Conservation (phyloP, 2,113 vertebrate species). For the Ondatra zibethicus region DNA sequence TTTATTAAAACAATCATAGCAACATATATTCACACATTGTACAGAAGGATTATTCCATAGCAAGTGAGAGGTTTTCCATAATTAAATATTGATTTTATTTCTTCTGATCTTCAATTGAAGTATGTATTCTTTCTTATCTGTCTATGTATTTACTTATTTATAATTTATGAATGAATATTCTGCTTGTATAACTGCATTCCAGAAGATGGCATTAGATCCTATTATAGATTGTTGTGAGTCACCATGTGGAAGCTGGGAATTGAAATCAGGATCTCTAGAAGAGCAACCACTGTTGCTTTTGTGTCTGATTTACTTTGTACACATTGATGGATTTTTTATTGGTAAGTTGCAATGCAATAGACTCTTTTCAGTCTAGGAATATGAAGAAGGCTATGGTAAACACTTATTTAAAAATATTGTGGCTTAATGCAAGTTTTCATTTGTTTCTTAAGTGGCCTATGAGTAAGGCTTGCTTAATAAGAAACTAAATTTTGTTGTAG, state of each 20-base stretch:
- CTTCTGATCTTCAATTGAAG: not conserved
- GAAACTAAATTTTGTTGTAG: not conserved
- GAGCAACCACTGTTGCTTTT: not conserved
- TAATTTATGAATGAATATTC: no score
- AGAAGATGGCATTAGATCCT: no score
- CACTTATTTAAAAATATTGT: not conserved
- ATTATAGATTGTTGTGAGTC: no score
- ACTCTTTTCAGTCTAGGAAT: not conserved
- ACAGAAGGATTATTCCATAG: not conserved
- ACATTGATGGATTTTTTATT: not conserved
- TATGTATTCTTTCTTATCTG: no score
- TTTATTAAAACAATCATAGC: not conserved
- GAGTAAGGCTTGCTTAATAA: not conserved
- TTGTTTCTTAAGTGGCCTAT: not conserved
- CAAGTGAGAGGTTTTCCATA: not conserved
- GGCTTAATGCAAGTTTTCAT: not conserved
- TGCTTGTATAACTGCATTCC: no score
- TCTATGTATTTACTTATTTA: no score
- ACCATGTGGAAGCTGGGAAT: no score
- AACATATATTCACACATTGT: not conserved
- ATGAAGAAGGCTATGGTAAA: not conserved
- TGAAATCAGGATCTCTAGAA: no score
- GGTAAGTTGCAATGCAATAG: not conserved
- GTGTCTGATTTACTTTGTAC: not conserved
- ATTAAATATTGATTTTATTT: not conserved